Evolutionary conservation across 2,888 invertebrate genomes (phyloP).

Genomic region (Palloptera scutellata): DNA sequence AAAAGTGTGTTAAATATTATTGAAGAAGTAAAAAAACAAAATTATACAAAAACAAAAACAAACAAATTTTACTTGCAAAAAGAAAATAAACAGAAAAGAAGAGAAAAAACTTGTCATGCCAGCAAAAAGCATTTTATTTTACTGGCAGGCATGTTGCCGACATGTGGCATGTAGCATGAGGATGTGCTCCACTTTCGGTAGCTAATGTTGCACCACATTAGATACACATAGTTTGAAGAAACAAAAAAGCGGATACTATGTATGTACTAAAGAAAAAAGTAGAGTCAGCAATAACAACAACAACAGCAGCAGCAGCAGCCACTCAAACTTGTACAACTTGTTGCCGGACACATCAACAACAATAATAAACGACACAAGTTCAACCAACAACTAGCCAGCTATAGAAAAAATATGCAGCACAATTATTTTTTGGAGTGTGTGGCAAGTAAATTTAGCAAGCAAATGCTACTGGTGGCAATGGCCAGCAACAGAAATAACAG

Average conservation of each 20-base stretch:
- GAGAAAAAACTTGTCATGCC: slow-evolving; percentile 10
- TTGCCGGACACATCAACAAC: not conserved
- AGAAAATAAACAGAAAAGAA: no score
- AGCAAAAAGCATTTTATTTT: slow-evolving; percentile 3
- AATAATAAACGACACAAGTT: not conserved
- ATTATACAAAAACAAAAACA: no score
- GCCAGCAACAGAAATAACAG: no score
- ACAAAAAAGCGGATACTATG: slow-evolving; percentile 12
- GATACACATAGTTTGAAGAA: no score
- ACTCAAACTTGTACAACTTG: no score
- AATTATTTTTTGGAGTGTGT: not conserved
- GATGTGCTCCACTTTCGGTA: slow-evolving; percentile 14
- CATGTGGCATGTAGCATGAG: not conserved
- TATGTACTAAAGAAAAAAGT: not conserved
- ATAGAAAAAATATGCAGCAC: not conserved
- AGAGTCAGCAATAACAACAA: not conserved
- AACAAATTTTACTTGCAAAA: no score
- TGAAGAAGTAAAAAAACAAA: not conserved
- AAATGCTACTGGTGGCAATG: not conserved
- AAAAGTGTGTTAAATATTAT: slow-evolving; percentile 20
- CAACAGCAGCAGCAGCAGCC: no score
- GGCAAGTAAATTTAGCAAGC: not conserved
- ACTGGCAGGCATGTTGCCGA: not conserved
- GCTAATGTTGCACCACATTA: no score
- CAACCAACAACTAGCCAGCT: not conserved